Conservation (phyloP, 2,888 invertebrate genomes). For the Drosophila buzzatii region DNA sequence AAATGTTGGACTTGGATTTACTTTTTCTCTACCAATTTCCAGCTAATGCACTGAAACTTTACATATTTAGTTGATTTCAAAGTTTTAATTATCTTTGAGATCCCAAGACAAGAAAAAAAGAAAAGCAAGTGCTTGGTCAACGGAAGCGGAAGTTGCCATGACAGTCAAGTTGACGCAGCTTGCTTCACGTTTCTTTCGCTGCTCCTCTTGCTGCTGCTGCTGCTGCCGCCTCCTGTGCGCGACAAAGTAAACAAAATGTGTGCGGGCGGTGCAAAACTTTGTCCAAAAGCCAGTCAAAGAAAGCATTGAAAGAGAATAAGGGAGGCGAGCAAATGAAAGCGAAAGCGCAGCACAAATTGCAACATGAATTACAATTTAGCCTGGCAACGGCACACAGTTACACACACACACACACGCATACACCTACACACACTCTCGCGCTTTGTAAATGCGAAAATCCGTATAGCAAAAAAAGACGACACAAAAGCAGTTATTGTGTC, state of each 20-base stretch:
- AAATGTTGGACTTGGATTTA: constrained; percentile 30
- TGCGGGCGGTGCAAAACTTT: constrained; percentile 33
- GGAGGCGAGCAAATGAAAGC: constrained; percentile 15
- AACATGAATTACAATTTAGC: constrained; percentile 71
- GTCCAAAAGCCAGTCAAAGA: constrained; percentile 21
- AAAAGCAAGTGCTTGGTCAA: constrained; percentile 22
- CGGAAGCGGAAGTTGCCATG: constrained; percentile 64
- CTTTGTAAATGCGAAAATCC: constrained; percentile 36
- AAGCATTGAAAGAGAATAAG: constrained; percentile 13
- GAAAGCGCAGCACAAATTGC: constrained; percentile 74
- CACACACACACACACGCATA: constrained; percentile 1
- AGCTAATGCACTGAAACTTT: constrained; percentile 77
- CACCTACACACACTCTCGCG: neutral
- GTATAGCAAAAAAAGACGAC: constrained; percentile 16
- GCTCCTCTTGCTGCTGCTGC: constrained; percentile 14
- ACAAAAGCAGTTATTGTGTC: constrained; percentile 50
- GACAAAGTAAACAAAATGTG: constrained; percentile 50
- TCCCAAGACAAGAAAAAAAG: constrained; percentile 29
- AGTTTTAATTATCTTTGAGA: constrained; percentile 78
- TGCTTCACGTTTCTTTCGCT: constrained; percentile 18
- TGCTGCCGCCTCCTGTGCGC: constrained; percentile 22
- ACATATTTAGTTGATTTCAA: constrained; percentile 71
- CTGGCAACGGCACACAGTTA: constrained; percentile 27
- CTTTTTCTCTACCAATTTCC: constrained; percentile 35
- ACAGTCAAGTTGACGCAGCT: constrained; percentile 53